Conservation (phyloP, 1,140 invertebrate species). For the Heliconius eleuchia region DNA sequence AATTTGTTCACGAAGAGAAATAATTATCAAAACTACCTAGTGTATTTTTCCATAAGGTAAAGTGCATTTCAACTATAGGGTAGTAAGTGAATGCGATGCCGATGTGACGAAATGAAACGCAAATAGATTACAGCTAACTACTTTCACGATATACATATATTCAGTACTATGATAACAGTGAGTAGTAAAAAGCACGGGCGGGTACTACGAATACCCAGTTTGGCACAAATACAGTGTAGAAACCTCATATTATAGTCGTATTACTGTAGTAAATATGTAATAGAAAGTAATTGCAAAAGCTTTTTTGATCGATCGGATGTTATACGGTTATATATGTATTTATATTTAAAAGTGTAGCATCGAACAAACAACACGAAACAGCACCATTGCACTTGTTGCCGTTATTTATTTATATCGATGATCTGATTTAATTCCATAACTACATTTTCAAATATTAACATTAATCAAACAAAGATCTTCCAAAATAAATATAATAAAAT, state of each 20-base stretch:
- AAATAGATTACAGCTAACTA: constrained; percentile 75
- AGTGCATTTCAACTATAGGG: constrained; percentile 77
- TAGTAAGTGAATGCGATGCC: constrained; percentile 65
- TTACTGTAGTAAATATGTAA: constrained; percentile 24
- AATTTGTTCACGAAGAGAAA: constrained; percentile 80
- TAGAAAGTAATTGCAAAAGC: constrained; percentile 15
- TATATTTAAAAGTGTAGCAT: constrained; percentile 28
- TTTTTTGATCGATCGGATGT: constrained; percentile 3
- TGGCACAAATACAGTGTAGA: constrained; percentile 63
- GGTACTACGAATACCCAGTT: constrained; percentile 64
- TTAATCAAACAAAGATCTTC: background rate
- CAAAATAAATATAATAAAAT: constrained; percentile 6
- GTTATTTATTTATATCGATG: too few species aligned
- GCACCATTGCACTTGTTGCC: background rate
- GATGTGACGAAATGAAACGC: constrained; percentile 70
- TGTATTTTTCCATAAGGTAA: constrained; percentile 70
- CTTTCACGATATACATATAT: constrained; percentile 64
- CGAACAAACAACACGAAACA: background rate
- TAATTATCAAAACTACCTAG: constrained; percentile 79
- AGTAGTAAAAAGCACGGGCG: constrained; percentile 67
- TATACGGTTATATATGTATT: background rate
- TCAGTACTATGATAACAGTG: constrained; percentile 62
- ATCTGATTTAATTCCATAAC: background rate
- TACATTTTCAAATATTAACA: constrained; percentile 17
- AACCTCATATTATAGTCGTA: constrained; percentile 23